Evolutionary conservation across 2,113 vertebrate species (phyloP).

Genomic region (Dendropsophus ebraccatus): DNA sequence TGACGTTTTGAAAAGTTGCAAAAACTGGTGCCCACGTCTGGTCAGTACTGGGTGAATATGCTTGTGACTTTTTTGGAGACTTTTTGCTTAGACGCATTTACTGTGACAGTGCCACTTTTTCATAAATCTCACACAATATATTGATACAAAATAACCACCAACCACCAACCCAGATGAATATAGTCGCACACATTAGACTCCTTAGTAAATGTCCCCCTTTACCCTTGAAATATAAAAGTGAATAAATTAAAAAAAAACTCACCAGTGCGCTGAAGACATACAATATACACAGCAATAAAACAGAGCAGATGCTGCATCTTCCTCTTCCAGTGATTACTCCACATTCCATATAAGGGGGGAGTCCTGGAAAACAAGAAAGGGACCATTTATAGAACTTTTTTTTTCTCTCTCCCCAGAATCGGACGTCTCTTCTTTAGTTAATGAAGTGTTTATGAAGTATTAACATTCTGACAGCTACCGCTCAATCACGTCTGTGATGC

Average conservation of each 20-base stretch:
- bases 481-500: slow-evolving; percentile 17
- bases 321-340: slow-evolving; percentile 80
- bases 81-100: too few relatives aligned
- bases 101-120: too few relatives aligned
- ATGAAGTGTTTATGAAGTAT: slow-evolving; percentile 53
- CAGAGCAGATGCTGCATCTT: slow-evolving; percentile 73
- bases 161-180: too few relatives aligned
- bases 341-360: slow-evolving; percentile 71
- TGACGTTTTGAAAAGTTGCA: too few relatives aligned
- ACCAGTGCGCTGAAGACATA: slow-evolving; percentile 76
- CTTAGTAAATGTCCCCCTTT: too few relatives aligned
- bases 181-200: too few relatives aligned
- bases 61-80: too few relatives aligned
- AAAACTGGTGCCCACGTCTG: too few relatives aligned
- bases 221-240: background rate
- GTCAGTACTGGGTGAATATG: too few relatives aligned
- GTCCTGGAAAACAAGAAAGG: slow-evolving; percentile 74
- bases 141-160: too few relatives aligned
- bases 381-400: slow-evolving; percentile 56
- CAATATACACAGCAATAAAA: slow-evolving; percentile 68
- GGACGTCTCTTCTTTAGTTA: slow-evolving; percentile 41
- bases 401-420: slow-evolving; percentile 25
- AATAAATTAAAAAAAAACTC: slow-evolving; percentile 57
- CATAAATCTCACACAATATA: too few relatives aligned
- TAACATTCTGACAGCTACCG: slow-evolving; percentile 39